Percentiles rank a stretch among this genome's conserved stretches.
Evolutionary conservation across 1,140 invertebrate species (phyloP).

Genomic region (Drosophila funebris): DNA sequence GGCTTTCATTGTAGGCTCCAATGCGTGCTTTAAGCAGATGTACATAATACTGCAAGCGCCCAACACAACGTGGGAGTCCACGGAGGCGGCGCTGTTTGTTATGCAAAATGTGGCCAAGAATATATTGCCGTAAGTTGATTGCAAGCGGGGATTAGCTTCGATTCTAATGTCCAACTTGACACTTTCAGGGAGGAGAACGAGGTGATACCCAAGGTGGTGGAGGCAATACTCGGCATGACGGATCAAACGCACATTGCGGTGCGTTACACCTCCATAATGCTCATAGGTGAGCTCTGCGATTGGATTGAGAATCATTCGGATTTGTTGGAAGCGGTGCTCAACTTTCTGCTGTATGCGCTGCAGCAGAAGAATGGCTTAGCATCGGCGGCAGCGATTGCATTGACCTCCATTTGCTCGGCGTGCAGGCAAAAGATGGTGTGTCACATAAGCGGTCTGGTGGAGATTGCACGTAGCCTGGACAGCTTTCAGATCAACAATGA

Average conservation of each 20-base stretch:
- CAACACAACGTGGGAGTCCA: conserved; percentile 93
- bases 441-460: conserved; percentile 92
- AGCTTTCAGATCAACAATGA: conserved; percentile 91
- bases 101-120: conserved; percentile 98
- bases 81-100: conserved; percentile 97
- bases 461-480: conserved; percentile 92
- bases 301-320: conserved; percentile 96
- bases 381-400: conserved; percentile 89
- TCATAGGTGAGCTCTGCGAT: conserved; percentile 96
- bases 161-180: too few species aligned
- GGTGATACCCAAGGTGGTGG: conserved; percentile 95
- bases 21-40: conserved; percentile 96
- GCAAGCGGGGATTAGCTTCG: background rate
- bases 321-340: conserved; percentile 91
- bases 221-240: conserved; percentile 94
- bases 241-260: conserved; percentile 94
- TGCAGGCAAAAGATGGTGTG: conserved; percentile 92
- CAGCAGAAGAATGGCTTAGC: conserved; percentile 89
- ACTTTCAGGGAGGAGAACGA: conserved; percentile 93
- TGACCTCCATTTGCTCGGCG: conserved; percentile 88
- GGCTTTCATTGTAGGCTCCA: conserved; percentile 97
- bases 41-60: conserved; percentile 89
- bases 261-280: conserved; percentile 92
- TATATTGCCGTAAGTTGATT: conserved; percentile 93
- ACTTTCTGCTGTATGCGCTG: conserved; percentile 90